Evolutionary conservation across 2,113 vertebrate genomes (phyloP).

Genomic region (Nesoenas mayeri): DNA sequence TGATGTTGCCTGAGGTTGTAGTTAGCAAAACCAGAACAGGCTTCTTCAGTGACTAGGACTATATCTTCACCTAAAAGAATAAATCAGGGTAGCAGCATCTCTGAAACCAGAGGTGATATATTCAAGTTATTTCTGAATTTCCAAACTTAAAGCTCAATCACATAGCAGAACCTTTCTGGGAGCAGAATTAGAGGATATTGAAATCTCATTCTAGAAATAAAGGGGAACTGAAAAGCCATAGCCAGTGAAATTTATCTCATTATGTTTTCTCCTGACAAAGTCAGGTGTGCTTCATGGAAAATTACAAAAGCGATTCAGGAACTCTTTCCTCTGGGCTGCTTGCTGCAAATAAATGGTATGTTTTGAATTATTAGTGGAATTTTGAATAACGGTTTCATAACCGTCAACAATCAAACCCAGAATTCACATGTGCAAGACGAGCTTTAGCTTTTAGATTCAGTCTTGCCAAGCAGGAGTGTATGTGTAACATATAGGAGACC

Average conservation of each 20-base stretch:
- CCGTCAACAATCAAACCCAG: neutral
- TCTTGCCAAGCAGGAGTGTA: neutral
- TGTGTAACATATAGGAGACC: neutral
- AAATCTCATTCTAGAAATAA: neutral
- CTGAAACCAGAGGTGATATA: neutral
- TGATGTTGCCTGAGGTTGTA: neutral
- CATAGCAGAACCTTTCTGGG: neutral
- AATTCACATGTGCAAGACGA: neutral
- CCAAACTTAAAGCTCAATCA: neutral
- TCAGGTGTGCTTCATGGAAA: conserved; percentile 14
- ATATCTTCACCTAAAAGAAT: neutral
- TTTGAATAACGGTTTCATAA: conserved; percentile 24
- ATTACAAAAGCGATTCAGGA: conserved; percentile 5
- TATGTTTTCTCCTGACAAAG: neutral
- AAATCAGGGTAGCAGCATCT: neutral
- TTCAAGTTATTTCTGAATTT: neutral
- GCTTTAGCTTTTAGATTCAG: neutral
- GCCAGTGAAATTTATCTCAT: neutral
- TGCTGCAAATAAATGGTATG: neutral
- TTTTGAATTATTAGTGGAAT: conserved; percentile 44
- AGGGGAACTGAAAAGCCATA: neutral
- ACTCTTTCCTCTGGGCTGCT: neutral
- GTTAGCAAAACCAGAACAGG: neutral
- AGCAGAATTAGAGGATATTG: neutral
- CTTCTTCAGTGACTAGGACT: neutral